phyloP scores from a whole-genome alignment of 2,888 invertebrate species.

The Coelogynopora nodosa region DNA sequence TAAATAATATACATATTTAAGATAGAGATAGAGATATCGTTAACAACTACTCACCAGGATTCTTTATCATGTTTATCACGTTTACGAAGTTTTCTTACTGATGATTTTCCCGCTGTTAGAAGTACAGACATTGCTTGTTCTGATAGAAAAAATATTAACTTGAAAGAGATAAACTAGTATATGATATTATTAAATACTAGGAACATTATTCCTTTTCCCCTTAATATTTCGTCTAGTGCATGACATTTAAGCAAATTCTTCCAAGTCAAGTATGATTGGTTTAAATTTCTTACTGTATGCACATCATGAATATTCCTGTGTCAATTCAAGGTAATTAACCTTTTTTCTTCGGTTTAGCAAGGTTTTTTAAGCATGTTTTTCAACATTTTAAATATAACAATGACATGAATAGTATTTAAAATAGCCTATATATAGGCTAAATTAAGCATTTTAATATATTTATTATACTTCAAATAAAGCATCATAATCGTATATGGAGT shows the following conservation, averaged over 20 bases:
- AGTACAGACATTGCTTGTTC: slow-evolving; percentile 22
- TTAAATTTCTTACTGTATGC: too few relatives aligned
- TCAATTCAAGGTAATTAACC: background rate
- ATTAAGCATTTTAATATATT: too few relatives aligned
- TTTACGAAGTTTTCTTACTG: background rate
- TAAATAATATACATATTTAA: background rate
- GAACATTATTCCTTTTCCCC: too few relatives aligned
- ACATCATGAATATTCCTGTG: too few relatives aligned
- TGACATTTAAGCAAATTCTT: background rate
- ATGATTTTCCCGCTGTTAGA: slow-evolving; percentile 1
- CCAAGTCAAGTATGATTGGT: background rate
- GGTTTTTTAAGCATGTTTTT: background rate
- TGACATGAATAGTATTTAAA: too few relatives aligned
- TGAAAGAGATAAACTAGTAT: background rate
- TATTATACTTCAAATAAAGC: too few relatives aligned
- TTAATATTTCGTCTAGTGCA: too few relatives aligned
- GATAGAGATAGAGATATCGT: background rate
- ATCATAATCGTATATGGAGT: too few relatives aligned
- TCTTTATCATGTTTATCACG: slow-evolving; percentile 6
- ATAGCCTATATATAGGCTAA: too few relatives aligned
- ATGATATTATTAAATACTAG: background rate
- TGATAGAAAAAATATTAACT: too few relatives aligned
- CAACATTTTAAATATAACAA: too few relatives aligned
- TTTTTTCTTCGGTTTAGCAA: background rate
- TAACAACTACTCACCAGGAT: background rate